phyloP scores from a whole-genome alignment of 1,140 invertebrate species.

The Fopius arisanus region DNA sequence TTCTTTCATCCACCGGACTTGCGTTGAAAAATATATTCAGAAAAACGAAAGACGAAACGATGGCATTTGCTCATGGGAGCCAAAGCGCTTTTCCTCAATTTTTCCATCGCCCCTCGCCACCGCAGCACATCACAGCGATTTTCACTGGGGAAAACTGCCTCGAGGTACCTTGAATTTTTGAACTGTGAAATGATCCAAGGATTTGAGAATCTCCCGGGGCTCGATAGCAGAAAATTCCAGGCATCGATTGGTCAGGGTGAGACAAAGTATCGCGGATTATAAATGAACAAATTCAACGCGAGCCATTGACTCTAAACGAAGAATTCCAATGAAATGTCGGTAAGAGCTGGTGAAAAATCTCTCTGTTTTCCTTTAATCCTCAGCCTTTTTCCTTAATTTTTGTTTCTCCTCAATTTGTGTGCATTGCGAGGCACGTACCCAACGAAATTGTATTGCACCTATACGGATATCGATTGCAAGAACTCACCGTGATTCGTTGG shows the following conservation, averaged over 20 bases:
- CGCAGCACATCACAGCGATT: neutral
- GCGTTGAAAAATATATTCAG: neutral
- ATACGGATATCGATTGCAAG: conserved; percentile 31
- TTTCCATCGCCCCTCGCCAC: neutral
- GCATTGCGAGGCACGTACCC: conserved; percentile 19
- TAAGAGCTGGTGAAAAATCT: neutral
- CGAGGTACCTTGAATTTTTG: conserved; percentile 25
- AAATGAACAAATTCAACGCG: conserved; percentile 37
- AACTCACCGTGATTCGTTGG: conserved; percentile 26
- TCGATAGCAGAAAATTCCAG: conserved; percentile 1
- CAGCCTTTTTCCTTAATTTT: neutral
- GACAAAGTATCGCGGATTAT: conserved; percentile 16
- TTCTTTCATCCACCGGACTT: no score
- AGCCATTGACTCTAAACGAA: conserved; percentile 27
- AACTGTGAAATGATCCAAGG: conserved; percentile 25
- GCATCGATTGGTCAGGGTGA: neutral
- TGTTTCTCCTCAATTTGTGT: neutral
- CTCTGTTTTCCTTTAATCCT: neutral
- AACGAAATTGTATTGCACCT: conserved; percentile 15
- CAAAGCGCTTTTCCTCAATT: conserved; percentile 10
- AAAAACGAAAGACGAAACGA: neutral
- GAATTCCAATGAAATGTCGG: neutral
- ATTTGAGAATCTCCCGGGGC: neutral
- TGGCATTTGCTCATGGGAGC: neutral
- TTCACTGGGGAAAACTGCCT: neutral